A percentile compares a stretch with the other conserved stretches of the same genome.
phyloP scores from a whole-genome alignment of 2,888 invertebrate species.

The Sepiola atlantica region DNA sequence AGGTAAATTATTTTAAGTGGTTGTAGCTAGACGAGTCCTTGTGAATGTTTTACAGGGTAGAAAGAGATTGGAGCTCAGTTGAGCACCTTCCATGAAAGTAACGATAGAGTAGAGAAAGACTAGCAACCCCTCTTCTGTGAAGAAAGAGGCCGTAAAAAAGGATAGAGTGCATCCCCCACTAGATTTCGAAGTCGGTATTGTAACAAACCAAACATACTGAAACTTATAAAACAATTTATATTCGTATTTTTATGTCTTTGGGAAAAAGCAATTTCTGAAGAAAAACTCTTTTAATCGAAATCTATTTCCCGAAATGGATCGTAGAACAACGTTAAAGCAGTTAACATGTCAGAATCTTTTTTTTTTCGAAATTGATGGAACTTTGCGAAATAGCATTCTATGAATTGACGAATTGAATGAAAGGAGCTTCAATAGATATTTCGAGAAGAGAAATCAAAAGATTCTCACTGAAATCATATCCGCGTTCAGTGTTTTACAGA shows the following conservation, averaged over 20 bases:
- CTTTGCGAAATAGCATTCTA: background rate
- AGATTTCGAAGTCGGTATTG: too few relatives aligned
- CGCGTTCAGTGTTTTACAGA: background rate
- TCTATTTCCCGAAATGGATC: background rate
- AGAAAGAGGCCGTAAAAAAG: too few relatives aligned
- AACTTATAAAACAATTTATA: too few relatives aligned
- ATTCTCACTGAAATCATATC: background rate
- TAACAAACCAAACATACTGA: too few relatives aligned
- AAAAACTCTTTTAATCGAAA: background rate
- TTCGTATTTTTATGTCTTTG: background rate
- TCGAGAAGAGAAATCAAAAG: background rate
- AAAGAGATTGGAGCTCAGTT: too few relatives aligned
- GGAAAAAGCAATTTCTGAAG: background rate
- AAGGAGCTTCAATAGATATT: background rate
- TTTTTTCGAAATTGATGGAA: background rate
- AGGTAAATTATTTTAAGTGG: too few relatives aligned
- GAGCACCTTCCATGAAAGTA: too few relatives aligned
- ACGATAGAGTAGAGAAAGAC: too few relatives aligned
- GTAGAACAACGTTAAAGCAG: background rate
- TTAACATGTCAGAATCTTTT: background rate
- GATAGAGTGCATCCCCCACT: too few relatives aligned
- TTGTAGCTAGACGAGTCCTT: too few relatives aligned
- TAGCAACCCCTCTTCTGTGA: too few relatives aligned
- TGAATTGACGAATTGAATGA: background rate
- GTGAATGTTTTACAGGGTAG: too few relatives aligned